A percentile compares a stretch with the other conserved stretches of the same genome.
Conservation (phyloP, 92 coral and sea anemone genomes). For the Actinernus sp. region DNA sequence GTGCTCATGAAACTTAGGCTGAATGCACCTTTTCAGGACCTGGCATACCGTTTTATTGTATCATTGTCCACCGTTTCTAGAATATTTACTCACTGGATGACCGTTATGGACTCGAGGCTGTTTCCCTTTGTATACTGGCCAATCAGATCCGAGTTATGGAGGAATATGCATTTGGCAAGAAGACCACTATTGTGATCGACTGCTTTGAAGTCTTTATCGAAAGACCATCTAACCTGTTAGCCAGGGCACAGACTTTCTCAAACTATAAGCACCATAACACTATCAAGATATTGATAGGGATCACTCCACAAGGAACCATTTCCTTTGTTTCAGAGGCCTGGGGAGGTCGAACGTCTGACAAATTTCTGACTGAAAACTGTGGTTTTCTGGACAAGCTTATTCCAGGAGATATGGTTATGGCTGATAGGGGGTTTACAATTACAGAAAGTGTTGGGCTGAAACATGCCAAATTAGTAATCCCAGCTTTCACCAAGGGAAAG, state of each 20-base stretch:
- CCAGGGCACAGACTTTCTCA: no score
- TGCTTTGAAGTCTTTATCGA: no score
- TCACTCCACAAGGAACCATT: no score
- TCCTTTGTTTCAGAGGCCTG: no score
- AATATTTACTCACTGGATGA: slow-evolving; percentile 40
- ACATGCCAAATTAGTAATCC: slow-evolving; percentile 42
- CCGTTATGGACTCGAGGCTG: slow-evolving; percentile 36
- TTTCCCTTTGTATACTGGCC: slow-evolving; percentile 54
- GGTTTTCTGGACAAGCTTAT: slow-evolving; percentile 56
- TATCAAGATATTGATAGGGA: no score
- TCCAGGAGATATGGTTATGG: no score
- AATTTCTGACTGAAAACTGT: slow-evolving; percentile 58
- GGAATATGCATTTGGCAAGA: slow-evolving; percentile 59
- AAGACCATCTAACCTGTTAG: slow-evolving; percentile 50
- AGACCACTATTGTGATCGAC: no score
- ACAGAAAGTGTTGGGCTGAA: slow-evolving; percentile 51
- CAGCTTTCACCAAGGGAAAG: no score
- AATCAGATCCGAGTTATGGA: slow-evolving; percentile 58
- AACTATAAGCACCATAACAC: no score
- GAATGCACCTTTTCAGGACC: slow-evolving; percentile 40
- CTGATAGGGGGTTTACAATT: no score
- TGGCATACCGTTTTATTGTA: slow-evolving; percentile 41
- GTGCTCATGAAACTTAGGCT: slow-evolving; percentile 42
- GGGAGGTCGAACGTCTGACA: no score
- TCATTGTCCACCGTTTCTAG: slow-evolving; percentile 40